A percentile compares a stretch with the other conserved stretches of the same genome.
phyloP scores from a whole-genome alignment of 2,888 invertebrate species.

The Chirona hameri region DNA sequence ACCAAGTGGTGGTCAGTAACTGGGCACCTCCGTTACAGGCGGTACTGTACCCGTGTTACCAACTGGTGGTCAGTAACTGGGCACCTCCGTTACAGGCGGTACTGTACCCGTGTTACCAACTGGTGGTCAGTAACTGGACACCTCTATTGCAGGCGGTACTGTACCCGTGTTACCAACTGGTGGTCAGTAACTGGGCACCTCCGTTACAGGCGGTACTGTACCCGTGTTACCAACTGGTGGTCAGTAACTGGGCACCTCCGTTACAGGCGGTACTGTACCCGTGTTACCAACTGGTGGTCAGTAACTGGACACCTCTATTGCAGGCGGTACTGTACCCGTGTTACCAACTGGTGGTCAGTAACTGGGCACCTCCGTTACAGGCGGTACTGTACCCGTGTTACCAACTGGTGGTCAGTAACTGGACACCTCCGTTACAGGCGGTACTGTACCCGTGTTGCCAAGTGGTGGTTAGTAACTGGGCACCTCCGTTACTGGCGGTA shows the following conservation, averaged over 20 bases:
- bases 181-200: constrained; percentile 78
- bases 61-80: constrained; percentile 73
- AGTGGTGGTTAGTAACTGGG: constrained; percentile 73
- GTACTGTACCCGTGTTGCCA: constrained; percentile 71
- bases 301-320: constrained; percentile 72
- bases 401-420: constrained; percentile 72
- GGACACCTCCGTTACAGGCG: constrained; percentile 64
- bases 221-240: constrained; percentile 74
- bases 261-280: constrained; percentile 57
- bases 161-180: constrained; percentile 73
- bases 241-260: constrained; percentile 77
- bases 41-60: constrained; percentile 69
- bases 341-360: constrained; percentile 72
- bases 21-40: constrained; percentile 66
- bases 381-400: constrained; percentile 64
- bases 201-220: constrained; percentile 55
- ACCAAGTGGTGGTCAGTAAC: constrained; percentile 71
- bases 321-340: constrained; percentile 60
- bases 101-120: constrained; percentile 73
- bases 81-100: constrained; percentile 58
- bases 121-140: constrained; percentile 75
- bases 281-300: constrained; percentile 72
- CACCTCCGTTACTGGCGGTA: constrained; percentile 56
- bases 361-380: constrained; percentile 68
- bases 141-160: constrained; percentile 54